These are phyloP conservation scores for Melanogrammus aeglefinus DNA, from an alignment of 2,797 vertebrate species.

Conservation along the genomic window DNA sequence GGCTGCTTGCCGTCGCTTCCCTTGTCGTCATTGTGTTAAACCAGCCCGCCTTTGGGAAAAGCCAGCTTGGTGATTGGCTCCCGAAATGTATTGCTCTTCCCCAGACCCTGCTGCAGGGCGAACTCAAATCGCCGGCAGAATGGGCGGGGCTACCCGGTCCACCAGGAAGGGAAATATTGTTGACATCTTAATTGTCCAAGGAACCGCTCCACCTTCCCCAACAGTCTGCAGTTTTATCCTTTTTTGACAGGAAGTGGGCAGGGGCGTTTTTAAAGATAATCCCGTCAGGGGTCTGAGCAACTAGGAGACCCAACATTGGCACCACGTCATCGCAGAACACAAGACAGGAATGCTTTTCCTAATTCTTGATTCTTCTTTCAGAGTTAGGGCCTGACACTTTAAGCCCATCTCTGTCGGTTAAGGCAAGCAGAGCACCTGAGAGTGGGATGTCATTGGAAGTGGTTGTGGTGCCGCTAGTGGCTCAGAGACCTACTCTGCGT, in stretches of 20 bases:
- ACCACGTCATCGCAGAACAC: conserved; percentile 56
- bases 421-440: conserved; percentile 35
- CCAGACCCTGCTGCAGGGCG: no score
- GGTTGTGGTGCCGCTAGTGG: conserved; percentile 40
- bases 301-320: conserved; percentile 56
- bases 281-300: conserved; percentile 60
- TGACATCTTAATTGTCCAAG: conserved; percentile 12
- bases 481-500: conserved; percentile 53
- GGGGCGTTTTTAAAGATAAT: conserved; percentile 69
- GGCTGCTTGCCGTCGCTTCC: no score
- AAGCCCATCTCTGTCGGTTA: conserved; percentile 11
- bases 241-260: conserved; percentile 46
- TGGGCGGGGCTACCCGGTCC: no score
- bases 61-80: no score
- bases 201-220: conserved; percentile 33
- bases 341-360: conserved; percentile 46
- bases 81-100: no score
- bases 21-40: no score
- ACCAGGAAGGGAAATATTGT: background rate
- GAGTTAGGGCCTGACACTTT: conserved; percentile 28
- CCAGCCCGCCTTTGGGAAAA: no score
- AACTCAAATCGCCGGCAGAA: no score
- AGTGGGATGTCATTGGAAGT: conserved; percentile 40
- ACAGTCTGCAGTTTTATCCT: conserved; percentile 58
- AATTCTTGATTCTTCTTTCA: conserved; percentile 38